Evolutionary conservation across 2,888 invertebrate species (phyloP).

Genomic region (Tiliacea citrago): DNA sequence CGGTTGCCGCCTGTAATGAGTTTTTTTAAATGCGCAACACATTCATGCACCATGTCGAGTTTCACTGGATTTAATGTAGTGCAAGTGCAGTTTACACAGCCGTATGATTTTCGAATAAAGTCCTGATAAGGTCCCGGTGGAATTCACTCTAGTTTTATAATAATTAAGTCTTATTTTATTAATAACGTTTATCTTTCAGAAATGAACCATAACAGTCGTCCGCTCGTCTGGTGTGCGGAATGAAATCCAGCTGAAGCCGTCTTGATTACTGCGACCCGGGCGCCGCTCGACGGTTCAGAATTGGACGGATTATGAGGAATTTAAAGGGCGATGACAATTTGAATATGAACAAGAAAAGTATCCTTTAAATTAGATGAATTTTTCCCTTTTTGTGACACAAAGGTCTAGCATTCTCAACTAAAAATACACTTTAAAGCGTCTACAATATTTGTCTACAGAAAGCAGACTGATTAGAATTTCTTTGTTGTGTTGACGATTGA

Average conservation of each 20-base stretch:
- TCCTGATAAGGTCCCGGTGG: conserved; percentile 42
- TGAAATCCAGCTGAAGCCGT: conserved; percentile 88
- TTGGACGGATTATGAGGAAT: conserved; percentile 90
- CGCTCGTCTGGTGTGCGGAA: conserved; percentile 80
- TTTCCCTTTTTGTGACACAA: conserved; percentile 69
- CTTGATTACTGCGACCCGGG: conserved; percentile 88
- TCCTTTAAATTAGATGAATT: conserved; percentile 83
- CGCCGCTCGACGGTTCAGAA: conserved; percentile 85
- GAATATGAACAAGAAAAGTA: conserved; percentile 87
- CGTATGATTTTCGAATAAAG: conserved; percentile 61
- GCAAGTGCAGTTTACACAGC: conserved; percentile 76
- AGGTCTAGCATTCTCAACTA: conserved; percentile 66
- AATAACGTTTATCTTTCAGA: conserved; percentile 70
- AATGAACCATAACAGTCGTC: conserved; percentile 75
- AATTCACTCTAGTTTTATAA: conserved; percentile 49
- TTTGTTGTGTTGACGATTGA: conserved; percentile 77
- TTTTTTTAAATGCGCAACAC: conserved; percentile 89
- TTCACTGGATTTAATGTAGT: conserved; percentile 81
- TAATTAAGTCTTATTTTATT: conserved; percentile 64
- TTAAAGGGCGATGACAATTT: conserved; percentile 89
- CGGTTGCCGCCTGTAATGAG: conserved; percentile 89
- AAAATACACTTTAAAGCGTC: conserved; percentile 65
- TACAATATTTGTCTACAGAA: conserved; percentile 61
- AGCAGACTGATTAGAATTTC: conserved; percentile 74
- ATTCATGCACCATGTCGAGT: conserved; percentile 84